Evolutionary conservation across 2,113 vertebrate genomes (phyloP).

Genomic region (Tupaia chinensis): DNA sequence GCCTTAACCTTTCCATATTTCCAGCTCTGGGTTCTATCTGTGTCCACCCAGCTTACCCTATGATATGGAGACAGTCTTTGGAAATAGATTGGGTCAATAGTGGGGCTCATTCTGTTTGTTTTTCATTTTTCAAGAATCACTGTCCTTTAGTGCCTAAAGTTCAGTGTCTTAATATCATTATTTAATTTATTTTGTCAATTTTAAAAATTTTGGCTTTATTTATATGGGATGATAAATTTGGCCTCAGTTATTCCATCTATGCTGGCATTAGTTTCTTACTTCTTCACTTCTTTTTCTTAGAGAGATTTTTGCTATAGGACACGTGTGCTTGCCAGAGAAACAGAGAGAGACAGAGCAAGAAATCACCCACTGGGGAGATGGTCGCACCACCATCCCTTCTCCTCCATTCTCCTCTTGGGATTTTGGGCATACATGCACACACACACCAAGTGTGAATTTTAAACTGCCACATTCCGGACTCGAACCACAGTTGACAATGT

Average conservation of each 20-base stretch:
- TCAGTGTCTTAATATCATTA: background rate
- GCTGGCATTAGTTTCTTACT: background rate
- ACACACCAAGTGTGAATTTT: too few species aligned
- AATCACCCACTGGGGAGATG: too few species aligned
- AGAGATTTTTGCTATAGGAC: too few species aligned
- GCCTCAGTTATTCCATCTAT: background rate
- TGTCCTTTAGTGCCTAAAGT: background rate
- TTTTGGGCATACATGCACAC: too few species aligned
- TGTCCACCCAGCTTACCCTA: background rate
- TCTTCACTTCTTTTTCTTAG: too few species aligned
- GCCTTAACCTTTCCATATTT: background rate
- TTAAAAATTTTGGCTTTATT: background rate
- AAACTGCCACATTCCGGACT: too few species aligned
- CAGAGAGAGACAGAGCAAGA: too few species aligned
- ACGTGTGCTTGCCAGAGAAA: too few species aligned
- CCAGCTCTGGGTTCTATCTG: background rate
- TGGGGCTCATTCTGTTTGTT: background rate
- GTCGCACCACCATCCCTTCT: too few species aligned
- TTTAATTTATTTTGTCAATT: background rate
- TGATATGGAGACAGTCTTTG: background rate
- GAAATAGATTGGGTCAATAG: background rate
- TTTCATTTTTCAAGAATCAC: background rate
- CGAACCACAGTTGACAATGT: too few species aligned
- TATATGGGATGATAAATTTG: background rate
- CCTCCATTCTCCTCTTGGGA: too few species aligned